Percentiles rank a stretch among this genome's conserved stretches.
These are phyloP conservation scores for Elachura formosa DNA, from an alignment of 2,113 vertebrate genomes.

Conservation along the genomic window DNA sequence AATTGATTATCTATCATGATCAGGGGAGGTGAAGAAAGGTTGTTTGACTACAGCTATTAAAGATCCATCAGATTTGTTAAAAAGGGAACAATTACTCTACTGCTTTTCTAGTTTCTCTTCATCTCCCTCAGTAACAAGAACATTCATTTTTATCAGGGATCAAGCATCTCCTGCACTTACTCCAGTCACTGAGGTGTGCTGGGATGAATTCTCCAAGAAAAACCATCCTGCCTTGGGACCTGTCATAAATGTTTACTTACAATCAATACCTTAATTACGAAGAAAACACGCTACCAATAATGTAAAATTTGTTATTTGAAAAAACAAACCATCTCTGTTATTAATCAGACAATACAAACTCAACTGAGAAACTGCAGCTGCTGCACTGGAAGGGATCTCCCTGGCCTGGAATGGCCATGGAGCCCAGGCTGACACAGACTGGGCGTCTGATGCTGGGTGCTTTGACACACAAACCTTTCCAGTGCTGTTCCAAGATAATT, in stretches of 20 bases:
- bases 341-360: not conserved
- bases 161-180: not conserved
- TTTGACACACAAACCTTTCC: not conserved
- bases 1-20: slow-evolving; percentile 41
- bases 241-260: not conserved
- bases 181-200: not conserved
- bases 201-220: not conserved
- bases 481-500: not conserved
- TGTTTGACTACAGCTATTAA: slow-evolving; percentile 25
- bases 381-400: not conserved
- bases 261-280: not conserved
- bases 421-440: not conserved
- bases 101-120: not conserved
- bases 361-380: not conserved
- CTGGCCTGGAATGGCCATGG: rapidly evolving
- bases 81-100: slow-evolving; percentile 4
- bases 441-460: not conserved
- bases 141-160: not conserved
- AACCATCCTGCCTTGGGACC: not conserved
- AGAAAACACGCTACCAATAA: not conserved
- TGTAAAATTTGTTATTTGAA: not conserved
- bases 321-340: not conserved
- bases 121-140: not conserved
- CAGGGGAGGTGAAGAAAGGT: not conserved
- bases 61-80: slow-evolving; percentile 4